A percentile compares a stretch with the other conserved stretches of the same genome.
These are phyloP conservation scores for Pomatostomus ruficeps DNA, from an alignment of 2,113 vertebrate genomes.

Conservation along the genomic window DNA sequence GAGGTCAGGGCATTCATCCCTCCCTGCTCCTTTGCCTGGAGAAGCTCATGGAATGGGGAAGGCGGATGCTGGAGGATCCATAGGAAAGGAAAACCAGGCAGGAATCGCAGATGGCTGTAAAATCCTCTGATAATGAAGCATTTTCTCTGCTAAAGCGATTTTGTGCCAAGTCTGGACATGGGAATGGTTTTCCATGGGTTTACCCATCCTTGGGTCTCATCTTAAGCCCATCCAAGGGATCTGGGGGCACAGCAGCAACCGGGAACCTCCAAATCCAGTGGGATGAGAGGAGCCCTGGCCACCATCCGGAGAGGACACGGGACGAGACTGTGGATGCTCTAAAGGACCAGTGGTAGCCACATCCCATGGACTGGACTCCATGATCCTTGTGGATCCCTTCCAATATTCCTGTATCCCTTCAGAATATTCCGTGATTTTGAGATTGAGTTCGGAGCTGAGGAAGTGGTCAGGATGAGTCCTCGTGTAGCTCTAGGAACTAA, in stretches of 20 bases:
- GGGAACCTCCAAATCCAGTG: fast-evolving
- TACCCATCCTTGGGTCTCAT: not conserved
- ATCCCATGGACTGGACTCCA: not conserved
- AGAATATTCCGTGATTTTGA: not conserved
- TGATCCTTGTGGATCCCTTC: not conserved
- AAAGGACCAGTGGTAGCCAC: not conserved
- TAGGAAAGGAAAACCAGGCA: not conserved
- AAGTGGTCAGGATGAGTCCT: not conserved
- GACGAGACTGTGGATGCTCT: not conserved
- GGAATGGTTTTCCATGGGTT: not conserved
- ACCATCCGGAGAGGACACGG: fast-evolving
- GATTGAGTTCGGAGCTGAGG: not conserved
- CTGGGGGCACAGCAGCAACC: fast-evolving
- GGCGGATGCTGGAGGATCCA: not conserved
- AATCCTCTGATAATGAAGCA: not conserved
- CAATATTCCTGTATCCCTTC: not conserved
- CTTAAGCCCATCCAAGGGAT: not conserved
- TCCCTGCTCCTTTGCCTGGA: fast-evolving
- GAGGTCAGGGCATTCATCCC: fast-evolving
- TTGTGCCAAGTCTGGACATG: fast-evolving
- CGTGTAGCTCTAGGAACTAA: fast-evolving
- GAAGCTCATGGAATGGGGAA: not conserved
- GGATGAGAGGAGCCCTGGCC: not conserved
- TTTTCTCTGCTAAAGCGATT: not conserved
- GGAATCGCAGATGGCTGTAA: not conserved